Percentiles rank a stretch among this genome's conserved stretches.
Conservation (phyloP, 2,113 vertebrate genomes). For the Dasyprocta punctata region DNA sequence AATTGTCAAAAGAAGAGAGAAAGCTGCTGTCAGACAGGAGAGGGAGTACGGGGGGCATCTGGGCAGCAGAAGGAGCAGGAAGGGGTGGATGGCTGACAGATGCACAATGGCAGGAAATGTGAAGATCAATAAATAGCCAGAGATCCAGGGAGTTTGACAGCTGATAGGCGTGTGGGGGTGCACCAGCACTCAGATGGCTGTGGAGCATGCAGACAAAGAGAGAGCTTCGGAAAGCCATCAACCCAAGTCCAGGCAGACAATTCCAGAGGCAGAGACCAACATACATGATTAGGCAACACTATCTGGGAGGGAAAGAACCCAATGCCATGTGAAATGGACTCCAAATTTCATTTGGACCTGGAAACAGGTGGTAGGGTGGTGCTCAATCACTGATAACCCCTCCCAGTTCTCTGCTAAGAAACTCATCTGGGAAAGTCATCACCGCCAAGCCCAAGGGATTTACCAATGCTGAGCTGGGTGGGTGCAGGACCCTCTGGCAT, state of each 20-base stretch:
- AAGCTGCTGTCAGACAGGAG: background rate
- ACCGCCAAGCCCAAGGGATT: background rate
- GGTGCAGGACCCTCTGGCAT: background rate
- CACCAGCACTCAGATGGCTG: background rate
- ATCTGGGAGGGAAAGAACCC: background rate
- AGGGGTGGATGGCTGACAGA: background rate
- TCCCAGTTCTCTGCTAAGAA: background rate
- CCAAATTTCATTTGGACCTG: background rate
- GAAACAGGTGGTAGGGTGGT: fast-evolving
- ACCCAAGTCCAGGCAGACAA: background rate
- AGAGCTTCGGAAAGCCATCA: background rate
- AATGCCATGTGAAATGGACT: background rate
- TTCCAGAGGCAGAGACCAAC: background rate
- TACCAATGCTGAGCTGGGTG: too few species aligned
- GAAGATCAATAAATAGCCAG: constrained; percentile 56
- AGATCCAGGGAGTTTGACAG: constrained; percentile 3
- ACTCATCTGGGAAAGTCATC: background rate
- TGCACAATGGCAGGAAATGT: constrained; percentile 25
- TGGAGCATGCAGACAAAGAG: background rate
- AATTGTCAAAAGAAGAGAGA: background rate
- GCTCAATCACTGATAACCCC: background rate
- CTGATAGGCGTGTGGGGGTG: background rate
- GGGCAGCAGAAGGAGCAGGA: background rate
- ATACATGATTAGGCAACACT: background rate
- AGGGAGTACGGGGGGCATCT: background rate